phyloP scores from a whole-genome alignment of 2,113 vertebrate species.

The Sinocyclocheilus rhinocerous region DNA sequence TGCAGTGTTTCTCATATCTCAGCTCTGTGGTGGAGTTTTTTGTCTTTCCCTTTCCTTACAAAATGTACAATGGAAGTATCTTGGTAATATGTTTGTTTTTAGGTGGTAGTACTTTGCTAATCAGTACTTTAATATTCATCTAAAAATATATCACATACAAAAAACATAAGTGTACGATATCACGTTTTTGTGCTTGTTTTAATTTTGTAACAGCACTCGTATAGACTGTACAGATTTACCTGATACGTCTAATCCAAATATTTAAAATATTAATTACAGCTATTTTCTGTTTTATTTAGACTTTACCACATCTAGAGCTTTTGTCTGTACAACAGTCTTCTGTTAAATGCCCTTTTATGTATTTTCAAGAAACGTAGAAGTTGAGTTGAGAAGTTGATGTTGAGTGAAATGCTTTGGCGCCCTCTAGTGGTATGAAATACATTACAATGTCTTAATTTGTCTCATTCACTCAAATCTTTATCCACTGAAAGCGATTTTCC shows the following conservation, averaged over 20 bases:
- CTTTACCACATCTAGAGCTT: neutral
- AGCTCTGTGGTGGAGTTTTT: neutral
- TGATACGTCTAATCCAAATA: neutral
- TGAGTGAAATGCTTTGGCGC: neutral
- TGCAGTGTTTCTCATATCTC: neutral
- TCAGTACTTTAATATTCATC: neutral
- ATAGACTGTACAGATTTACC: neutral
- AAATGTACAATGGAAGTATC: neutral
- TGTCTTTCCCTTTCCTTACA: neutral
- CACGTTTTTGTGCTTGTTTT: neutral
- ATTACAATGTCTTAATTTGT: neutral
- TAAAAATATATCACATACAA: neutral
- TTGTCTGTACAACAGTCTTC: neutral
- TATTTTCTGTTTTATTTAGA: neutral
- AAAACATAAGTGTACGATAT: neutral
- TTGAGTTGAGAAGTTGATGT: neutral
- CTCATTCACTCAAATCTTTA: neutral
- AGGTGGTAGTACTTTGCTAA: neutral
- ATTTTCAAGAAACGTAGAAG: neutral
- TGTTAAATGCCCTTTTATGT: neutral
- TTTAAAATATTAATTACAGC: neutral
- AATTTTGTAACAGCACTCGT: neutral
- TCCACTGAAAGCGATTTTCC: neutral
- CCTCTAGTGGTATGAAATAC: slow-evolving; percentile 10
- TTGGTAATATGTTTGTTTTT: neutral